phyloP scores from a whole-genome alignment of 2,797 vertebrate genomes.

The Aulostomus chinensis region DNA sequence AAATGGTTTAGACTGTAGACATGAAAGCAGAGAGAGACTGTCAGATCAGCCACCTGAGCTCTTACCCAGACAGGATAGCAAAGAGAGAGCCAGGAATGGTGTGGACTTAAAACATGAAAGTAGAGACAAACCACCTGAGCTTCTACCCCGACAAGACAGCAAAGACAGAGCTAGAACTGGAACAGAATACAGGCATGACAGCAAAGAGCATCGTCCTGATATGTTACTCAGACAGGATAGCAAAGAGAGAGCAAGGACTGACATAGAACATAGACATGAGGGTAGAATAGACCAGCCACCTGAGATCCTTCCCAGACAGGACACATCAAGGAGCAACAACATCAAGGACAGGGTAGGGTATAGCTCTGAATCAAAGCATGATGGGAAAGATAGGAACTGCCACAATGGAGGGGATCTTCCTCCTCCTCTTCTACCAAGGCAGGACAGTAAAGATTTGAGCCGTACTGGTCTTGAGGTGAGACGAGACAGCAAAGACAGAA shows the following conservation, averaged over 20 bases:
- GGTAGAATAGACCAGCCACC: slow-evolving; percentile 75
- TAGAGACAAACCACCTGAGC: slow-evolving; percentile 67
- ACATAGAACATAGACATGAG: slow-evolving; percentile 72
- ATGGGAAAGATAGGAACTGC: slow-evolving; percentile 60
- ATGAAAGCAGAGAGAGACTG: slow-evolving; percentile 72
- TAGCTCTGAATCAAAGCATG: slow-evolving; percentile 58
- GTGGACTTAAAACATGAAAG: slow-evolving; percentile 68
- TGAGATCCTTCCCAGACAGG: slow-evolving; percentile 81
- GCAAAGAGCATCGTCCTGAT: slow-evolving; percentile 70
- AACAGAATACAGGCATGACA: slow-evolving; percentile 65
- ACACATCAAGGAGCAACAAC: slow-evolving; percentile 77
- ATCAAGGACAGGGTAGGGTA: slow-evolving; percentile 57
- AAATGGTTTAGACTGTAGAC: slow-evolving; percentile 66
- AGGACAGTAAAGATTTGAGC: slow-evolving; percentile 82
- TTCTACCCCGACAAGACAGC: slow-evolving; percentile 65
- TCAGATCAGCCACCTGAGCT: slow-evolving; percentile 70
- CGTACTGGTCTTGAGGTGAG: slow-evolving; percentile 70
- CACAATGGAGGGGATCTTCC: slow-evolving; percentile 64
- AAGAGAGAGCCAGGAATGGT: slow-evolving; percentile 69
- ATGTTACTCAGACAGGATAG: slow-evolving; percentile 67
- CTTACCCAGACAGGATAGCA: slow-evolving; percentile 68
- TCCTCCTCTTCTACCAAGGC: slow-evolving; percentile 62
- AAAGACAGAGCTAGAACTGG: slow-evolving; percentile 70
- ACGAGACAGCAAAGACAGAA: slow-evolving; percentile 75
- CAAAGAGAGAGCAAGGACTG: slow-evolving; percentile 78